These are phyloP conservation scores for Norana najaformis DNA, from an alignment of 2,888 invertebrate genomes.

Conservation along the genomic window DNA sequence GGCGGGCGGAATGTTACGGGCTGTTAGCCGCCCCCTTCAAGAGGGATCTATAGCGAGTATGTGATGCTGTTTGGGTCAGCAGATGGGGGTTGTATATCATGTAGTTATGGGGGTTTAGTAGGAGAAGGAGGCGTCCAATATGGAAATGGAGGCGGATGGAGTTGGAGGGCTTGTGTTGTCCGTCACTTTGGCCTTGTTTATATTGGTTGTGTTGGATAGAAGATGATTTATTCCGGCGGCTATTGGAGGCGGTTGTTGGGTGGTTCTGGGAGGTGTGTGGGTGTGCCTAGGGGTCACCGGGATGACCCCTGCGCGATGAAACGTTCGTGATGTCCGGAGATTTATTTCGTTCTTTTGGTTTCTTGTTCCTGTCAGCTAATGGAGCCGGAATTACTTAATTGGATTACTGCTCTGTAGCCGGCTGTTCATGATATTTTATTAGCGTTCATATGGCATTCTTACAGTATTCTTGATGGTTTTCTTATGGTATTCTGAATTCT, in stretches of 20 bases:
- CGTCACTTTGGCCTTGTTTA: background rate
- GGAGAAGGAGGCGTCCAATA: too few relatives aligned
- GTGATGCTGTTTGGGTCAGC: background rate
- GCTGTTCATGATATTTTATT: background rate
- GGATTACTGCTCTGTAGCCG: background rate
- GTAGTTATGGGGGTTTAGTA: background rate
- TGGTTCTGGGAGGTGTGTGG: background rate
- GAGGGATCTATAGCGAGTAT: background rate
- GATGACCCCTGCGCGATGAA: background rate
- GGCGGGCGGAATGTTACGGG: slow-evolving; percentile 1
- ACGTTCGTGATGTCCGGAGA: background rate
- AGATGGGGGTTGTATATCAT: slow-evolving; percentile 6
- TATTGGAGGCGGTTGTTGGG: background rate
- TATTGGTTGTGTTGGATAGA: background rate
- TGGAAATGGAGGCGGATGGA: background rate
- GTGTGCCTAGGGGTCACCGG: background rate
- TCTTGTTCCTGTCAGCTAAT: slow-evolving; percentile 1
- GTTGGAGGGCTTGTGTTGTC: background rate
- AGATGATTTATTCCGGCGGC: background rate
- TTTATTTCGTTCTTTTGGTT: background rate
- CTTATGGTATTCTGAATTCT: too few relatives aligned
- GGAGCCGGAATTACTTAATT: background rate
- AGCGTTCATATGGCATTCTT: background rate
- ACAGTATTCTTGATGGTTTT: too few relatives aligned
- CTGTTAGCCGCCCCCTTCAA: background rate